Base-by-base conservation (phyloP, 92 coral and sea anemone genomes). In the Heteractis magnifica region DNA sequence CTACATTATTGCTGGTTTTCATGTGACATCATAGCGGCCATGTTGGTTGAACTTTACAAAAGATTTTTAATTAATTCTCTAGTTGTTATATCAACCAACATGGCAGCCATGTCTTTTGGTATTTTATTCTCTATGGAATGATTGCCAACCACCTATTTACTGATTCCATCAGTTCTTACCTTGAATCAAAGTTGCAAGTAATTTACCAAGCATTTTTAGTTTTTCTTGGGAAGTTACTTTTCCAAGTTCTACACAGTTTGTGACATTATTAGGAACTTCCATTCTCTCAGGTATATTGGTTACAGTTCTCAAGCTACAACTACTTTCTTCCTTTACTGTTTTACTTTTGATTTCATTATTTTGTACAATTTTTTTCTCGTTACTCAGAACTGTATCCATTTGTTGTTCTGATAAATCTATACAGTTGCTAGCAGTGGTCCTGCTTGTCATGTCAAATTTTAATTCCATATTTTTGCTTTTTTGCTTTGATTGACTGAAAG, bases 161-260 rank as follows among this genome's bases (percentile, higher is more conserved):
- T 23, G 1, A 62, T 15, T 62, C 11, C 2, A 0, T 19, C 14
- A 4, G 11, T n/a, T 18, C 93, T 79, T 12, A 93, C 97, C 97
- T 77, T 72, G 85, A 51, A 93, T 82, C 41, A 94, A 91, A 26
- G 75, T 85, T 14, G 94, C 81, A 74, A 91, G 92, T 51, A 93
- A 71, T 79, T 81, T 75, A 50, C 90, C 91, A 16, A 93, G 91
- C 62, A 88, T 77, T 49, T 81, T 72, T 60, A 93, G 62, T 82
- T 91, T 91, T 51, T 82, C 87, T 53, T 52, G 84, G 62, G 58
- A 81, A 82, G 86, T 76, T 14, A 93, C 93, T 73, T 89, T 91
- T 59, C 68, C 89, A 75, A 49, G 82, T 41, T 84, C 88, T 52
- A 83, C 90, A 79, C 65, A 50, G 71, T 52, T 56, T 21, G 48